Evolutionary conservation across 2,113 vertebrate genomes (phyloP).

Genomic region (Mohoua ochrocephala): DNA sequence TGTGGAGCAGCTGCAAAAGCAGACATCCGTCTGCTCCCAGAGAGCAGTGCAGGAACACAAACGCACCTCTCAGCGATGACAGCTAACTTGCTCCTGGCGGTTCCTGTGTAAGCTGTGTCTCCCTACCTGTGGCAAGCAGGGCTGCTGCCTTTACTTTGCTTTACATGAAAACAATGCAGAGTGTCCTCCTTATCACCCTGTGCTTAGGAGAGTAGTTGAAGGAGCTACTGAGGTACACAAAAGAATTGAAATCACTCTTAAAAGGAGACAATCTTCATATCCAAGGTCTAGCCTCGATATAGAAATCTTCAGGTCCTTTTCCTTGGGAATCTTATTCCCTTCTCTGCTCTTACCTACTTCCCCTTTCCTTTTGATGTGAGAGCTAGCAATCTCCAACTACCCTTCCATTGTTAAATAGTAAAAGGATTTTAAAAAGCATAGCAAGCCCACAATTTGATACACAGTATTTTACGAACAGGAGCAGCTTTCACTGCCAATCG

Average conservation of each 20-base stretch:
- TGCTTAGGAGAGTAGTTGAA: neutral
- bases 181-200: neutral
- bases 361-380: neutral
- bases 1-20: slow-evolving; percentile 53
- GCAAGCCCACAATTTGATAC: neutral
- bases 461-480: neutral
- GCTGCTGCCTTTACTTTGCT: neutral
- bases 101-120: neutral
- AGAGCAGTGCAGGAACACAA: neutral
- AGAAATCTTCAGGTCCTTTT: neutral
- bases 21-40: neutral
- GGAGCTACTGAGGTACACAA: neutral
- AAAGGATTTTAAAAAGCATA: neutral
- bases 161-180: neutral
- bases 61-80: neutral
- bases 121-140: neutral
- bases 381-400: neutral
- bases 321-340: neutral
- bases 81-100: neutral
- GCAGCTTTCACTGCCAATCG: neutral
- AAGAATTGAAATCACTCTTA: neutral
- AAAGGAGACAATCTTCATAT: neutral
- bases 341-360: neutral
- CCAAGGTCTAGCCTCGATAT: neutral
- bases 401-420: neutral